Conservation (phyloP, 2,888 invertebrate genomes). For the Lochmaea crataegi region DNA sequence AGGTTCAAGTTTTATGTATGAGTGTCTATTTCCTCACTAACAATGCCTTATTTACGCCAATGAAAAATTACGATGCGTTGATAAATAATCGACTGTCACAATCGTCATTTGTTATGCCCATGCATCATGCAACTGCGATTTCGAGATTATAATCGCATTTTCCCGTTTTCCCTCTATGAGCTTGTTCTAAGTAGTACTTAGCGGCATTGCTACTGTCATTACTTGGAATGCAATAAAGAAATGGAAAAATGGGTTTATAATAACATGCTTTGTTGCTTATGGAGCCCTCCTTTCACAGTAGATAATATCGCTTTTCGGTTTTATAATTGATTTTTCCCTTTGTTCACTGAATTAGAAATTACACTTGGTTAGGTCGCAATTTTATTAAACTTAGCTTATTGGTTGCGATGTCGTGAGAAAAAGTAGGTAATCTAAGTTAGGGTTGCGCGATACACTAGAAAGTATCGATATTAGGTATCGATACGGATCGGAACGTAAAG, state of each 20-base stretch:
- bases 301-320: neutral
- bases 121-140: slow-evolving; percentile 50
- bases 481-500: no score
- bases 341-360: neutral
- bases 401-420: neutral
- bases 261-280: slow-evolving; percentile 18
- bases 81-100: slow-evolving; percentile 38
- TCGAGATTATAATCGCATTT: slow-evolving; percentile 32
- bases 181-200: neutral
- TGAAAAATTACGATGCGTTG: slow-evolving; percentile 58
- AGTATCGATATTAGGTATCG: no score
- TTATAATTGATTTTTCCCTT: slow-evolving; percentile 10
- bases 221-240: slow-evolving; percentile 14
- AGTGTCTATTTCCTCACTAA: slow-evolving; percentile 31
- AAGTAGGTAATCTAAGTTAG: no score
- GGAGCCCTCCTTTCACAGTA: neutral
- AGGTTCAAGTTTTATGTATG: neutral
- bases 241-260: slow-evolving; percentile 30
- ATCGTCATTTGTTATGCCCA: slow-evolving; percentile 54
- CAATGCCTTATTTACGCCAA: slow-evolving; percentile 59
- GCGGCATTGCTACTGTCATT: slow-evolving; percentile 16
- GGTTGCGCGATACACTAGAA: no score
- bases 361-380: neutral
- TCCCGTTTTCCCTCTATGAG: slow-evolving; percentile 24
- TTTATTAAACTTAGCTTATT: neutral